A percentile compares a stretch with the other conserved stretches of the same genome.
phyloP scores from a whole-genome alignment of 2,113 vertebrate genomes.

The Camelus dromedarius region DNA sequence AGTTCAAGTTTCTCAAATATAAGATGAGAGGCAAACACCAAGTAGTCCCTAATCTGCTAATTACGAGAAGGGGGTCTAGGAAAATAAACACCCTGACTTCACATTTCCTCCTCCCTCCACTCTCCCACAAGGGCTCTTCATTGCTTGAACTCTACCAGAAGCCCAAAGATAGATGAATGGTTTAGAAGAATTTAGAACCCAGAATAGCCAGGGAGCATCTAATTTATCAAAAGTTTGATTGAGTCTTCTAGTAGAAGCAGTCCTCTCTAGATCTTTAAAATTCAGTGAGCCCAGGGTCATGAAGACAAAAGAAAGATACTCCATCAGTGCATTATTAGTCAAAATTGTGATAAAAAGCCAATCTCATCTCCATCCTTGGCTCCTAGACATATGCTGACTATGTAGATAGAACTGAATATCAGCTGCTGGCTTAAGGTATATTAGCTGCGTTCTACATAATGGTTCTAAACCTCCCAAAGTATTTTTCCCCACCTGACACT shows the following conservation, averaged over 20 bases:
- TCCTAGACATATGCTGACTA: not conserved
- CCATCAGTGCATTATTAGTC: not conserved
- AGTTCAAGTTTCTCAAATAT: not conserved
- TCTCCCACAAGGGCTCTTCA: not conserved
- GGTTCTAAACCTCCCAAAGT: not conserved
- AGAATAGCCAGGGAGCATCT: not conserved
- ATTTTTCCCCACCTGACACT: not conserved
- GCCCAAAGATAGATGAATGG: not conserved
- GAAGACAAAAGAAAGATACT: not conserved
- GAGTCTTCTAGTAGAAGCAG: not conserved
- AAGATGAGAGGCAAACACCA: not conserved
- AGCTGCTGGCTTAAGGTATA: not conserved
- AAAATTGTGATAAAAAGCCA: not conserved
- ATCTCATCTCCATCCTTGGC: not conserved
- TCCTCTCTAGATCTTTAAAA: not conserved
- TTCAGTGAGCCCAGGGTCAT: not conserved
- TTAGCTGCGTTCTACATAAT: not conserved
- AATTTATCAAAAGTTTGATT: not conserved
- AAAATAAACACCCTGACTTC: not conserved
- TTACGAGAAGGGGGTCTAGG: not conserved
- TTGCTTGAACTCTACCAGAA: not conserved
- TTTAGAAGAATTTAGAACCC: not conserved
- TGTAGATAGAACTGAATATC: not conserved
- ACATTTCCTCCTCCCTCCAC: not conserved
- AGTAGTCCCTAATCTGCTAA: not conserved